Percentiles rank a stretch among this genome's conserved stretches.
phyloP scores from a whole-genome alignment of 1,140 invertebrate species.

The Ganaspis sp. region DNA sequence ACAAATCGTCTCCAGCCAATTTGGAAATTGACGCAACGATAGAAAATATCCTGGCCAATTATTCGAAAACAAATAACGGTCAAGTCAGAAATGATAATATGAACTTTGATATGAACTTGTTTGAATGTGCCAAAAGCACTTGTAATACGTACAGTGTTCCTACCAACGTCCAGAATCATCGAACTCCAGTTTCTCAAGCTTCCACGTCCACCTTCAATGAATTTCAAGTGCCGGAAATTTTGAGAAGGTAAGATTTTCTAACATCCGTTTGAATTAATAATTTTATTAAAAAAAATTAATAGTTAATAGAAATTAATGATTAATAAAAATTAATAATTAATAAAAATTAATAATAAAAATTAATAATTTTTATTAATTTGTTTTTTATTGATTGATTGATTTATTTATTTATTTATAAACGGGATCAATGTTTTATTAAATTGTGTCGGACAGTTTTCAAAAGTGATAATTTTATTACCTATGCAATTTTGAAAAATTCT shows the following conservation, averaged over 20 bases:
- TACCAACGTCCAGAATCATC: neutral
- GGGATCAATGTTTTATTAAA: too few relatives aligned
- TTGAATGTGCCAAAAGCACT: slow-evolving; percentile 11
- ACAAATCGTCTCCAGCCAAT: neutral
- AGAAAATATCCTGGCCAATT: slow-evolving; percentile 6
- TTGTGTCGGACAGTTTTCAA: too few relatives aligned
- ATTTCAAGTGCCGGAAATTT: slow-evolving; percentile 58
- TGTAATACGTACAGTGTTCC: neutral
- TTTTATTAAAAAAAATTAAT: too few relatives aligned
- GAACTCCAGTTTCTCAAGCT: neutral
- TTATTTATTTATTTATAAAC: too few relatives aligned
- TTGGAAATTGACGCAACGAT: slow-evolving; percentile 30
- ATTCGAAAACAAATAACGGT: neutral
- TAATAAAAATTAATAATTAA: too few relatives aligned
- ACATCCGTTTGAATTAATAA: slow-evolving; percentile 37
- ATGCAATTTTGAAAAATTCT: too few relatives aligned
- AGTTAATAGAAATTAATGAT: too few relatives aligned
- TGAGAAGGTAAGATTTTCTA: slow-evolving; percentile 32
- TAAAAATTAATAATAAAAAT: too few relatives aligned
- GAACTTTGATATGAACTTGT: slow-evolving; percentile 11
- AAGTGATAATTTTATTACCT: too few relatives aligned
- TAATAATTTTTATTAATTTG: too few relatives aligned
- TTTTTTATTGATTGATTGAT: too few relatives aligned
- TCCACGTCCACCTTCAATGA: slow-evolving; percentile 45
- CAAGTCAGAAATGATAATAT: neutral